Conservation (phyloP, 2,888 invertebrate species). For the Polyommatus iphigenia region DNA sequence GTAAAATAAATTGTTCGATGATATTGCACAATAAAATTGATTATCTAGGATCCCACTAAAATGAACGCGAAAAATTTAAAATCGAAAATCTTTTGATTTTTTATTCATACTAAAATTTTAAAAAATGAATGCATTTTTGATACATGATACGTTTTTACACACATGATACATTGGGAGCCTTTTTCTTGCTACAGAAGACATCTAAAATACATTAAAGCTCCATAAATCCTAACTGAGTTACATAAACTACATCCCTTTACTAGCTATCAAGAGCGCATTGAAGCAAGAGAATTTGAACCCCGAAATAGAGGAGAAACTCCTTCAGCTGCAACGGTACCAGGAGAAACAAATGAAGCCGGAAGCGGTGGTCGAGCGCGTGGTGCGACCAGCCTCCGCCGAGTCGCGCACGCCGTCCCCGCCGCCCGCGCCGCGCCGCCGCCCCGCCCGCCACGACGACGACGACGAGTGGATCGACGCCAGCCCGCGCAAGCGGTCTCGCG, state of each 20-base stretch:
- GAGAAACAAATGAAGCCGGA: constrained; percentile 87
- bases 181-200: not conserved
- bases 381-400: constrained; percentile 46
- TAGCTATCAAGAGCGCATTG: constrained; percentile 95
- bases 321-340: constrained; percentile 92
- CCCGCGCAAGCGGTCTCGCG: constrained; percentile 57
- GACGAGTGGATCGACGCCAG: constrained; percentile 70
- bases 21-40: too few species aligned
- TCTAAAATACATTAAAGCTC: not conserved
- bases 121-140: too few species aligned
- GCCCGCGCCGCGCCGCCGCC: constrained; percentile 54
- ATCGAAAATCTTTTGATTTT: too few species aligned
- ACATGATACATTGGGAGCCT: not conserved
- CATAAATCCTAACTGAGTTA: not conserved
- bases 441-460: constrained; percentile 63
- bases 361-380: constrained; percentile 60
- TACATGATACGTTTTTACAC: too few species aligned
- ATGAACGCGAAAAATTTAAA: too few species aligned
- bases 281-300: constrained; percentile 95
- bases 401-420: constrained; percentile 53
- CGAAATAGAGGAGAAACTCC: constrained; percentile 94
- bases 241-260: constrained; percentile 40
- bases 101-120: too few species aligned
- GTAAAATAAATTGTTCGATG: too few species aligned
- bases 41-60: too few species aligned